These are phyloP conservation scores for Cosmia pyralina DNA, from an alignment of 2,888 invertebrate species.

Conservation along the genomic window DNA sequence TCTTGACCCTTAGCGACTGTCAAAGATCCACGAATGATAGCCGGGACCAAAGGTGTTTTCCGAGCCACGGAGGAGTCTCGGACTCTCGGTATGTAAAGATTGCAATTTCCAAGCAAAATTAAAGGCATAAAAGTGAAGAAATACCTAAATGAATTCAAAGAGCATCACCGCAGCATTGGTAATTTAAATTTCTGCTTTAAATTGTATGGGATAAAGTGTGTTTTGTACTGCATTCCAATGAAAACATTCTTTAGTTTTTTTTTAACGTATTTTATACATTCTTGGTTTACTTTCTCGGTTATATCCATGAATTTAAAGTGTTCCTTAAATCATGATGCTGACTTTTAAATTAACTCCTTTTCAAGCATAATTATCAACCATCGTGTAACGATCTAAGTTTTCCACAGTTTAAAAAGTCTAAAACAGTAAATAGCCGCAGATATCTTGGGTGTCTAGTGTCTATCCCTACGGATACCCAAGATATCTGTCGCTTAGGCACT, in stretches of 20 bases:
- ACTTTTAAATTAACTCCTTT: neutral
- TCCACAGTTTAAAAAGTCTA: neutral
- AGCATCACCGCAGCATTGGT: slow-evolving; percentile 5
- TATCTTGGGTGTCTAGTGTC: neutral
- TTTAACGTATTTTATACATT: neutral
- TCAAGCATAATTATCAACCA: slow-evolving; percentile 19
- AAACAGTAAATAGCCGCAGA: too few species aligned
- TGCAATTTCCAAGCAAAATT: slow-evolving; percentile 9
- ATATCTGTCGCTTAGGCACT: neutral
- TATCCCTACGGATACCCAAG: neutral
- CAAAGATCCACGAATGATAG: too few species aligned
- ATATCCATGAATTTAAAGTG: slow-evolving; percentile 39
- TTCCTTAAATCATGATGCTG: slow-evolving; percentile 22
- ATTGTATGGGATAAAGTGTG: slow-evolving; percentile 25
- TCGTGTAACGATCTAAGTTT: slow-evolving; percentile 1
- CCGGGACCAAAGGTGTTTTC: too few species aligned
- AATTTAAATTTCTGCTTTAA: slow-evolving; percentile 37
- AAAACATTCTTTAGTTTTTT: neutral
- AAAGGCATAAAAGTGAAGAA: slow-evolving; percentile 5
- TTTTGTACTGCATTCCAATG: slow-evolving; percentile 21
- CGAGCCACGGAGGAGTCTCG: too few species aligned
- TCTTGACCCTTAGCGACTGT: too few species aligned
- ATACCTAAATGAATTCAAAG: slow-evolving; percentile 13
- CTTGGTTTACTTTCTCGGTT: neutral
- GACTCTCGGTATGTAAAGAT: neutral